These are phyloP conservation scores for Narcine bancroftii DNA, from an alignment of 2,113 vertebrate species.

Conservation along the genomic window DNA sequence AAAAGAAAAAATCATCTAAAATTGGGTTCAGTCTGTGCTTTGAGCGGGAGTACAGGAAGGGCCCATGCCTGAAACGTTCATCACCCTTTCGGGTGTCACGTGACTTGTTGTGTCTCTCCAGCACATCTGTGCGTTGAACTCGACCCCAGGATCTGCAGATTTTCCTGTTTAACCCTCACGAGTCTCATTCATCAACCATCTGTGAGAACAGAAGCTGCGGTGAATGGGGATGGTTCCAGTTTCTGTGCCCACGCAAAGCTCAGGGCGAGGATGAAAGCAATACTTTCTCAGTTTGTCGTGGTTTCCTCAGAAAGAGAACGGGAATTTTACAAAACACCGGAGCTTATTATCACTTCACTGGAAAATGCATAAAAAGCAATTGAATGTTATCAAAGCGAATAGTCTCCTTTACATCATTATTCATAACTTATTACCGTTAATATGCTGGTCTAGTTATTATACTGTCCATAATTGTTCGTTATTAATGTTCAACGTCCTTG, in stretches of 20 bases:
- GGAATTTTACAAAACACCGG: neutral
- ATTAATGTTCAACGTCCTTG: neutral
- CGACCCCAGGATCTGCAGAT: no score
- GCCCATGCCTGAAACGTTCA: no score
- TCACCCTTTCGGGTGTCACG: no score
- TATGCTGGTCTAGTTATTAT: neutral
- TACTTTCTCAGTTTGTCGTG: neutral
- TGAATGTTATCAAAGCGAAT: neutral
- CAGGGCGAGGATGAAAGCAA: neutral
- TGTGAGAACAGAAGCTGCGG: no score
- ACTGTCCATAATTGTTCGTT: neutral
- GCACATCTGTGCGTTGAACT: no score
- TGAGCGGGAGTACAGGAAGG: no score
- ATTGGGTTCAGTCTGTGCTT: no score
- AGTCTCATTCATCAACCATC: no score
- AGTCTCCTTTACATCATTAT: neutral
- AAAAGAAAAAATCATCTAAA: no score
- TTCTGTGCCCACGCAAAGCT: neutral
- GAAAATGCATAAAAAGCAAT: neutral
- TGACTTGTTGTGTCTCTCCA: no score
- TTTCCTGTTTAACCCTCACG: no score
- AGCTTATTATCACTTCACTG: neutral
- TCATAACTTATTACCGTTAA: neutral
- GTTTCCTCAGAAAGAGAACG: neutral
- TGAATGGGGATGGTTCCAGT: neutral